phyloP scores from a whole-genome alignment of 2,113 vertebrate species.

The Oriolus oriolus region DNA sequence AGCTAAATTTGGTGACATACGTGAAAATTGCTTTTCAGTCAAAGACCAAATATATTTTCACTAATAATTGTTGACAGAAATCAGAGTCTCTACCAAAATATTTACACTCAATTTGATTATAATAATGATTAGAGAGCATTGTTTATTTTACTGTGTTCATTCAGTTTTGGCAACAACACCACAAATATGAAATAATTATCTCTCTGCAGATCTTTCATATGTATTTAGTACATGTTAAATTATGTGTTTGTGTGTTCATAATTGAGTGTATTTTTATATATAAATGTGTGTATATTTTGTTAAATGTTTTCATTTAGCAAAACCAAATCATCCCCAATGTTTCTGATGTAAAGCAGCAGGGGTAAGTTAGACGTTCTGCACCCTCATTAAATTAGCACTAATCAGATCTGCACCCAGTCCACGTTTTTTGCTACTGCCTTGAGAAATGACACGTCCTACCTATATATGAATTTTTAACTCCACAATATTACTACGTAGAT shows the following conservation, averaged over 20 bases:
- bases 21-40: not conserved
- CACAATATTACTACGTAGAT: not conserved
- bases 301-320: not conserved
- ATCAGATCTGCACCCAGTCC: not conserved
- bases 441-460: not conserved
- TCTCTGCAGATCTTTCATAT: not conserved
- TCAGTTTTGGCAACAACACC: not conserved
- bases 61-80: constrained; percentile 37
- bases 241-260: not conserved
- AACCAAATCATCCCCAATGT: not conserved
- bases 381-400: not conserved
- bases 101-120: constrained; percentile 31
- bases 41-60: constrained; percentile 31
- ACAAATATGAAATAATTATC: not conserved
- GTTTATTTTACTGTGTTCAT: constrained; percentile 23
- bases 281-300: not conserved
- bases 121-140: constrained; percentile 10
- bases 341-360: not conserved
- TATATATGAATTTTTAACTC: not conserved
- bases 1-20: not conserved
- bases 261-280: not conserved
- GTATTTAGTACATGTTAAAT: not conserved
- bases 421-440: not conserved
- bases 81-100: constrained; percentile 33
- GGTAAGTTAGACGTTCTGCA: not conserved